Evolutionary conservation across 1,140 invertebrate species (phyloP), one percentile per base, ranked within the genome.

Genomic region (Oryctes rhinoceros): DNA sequence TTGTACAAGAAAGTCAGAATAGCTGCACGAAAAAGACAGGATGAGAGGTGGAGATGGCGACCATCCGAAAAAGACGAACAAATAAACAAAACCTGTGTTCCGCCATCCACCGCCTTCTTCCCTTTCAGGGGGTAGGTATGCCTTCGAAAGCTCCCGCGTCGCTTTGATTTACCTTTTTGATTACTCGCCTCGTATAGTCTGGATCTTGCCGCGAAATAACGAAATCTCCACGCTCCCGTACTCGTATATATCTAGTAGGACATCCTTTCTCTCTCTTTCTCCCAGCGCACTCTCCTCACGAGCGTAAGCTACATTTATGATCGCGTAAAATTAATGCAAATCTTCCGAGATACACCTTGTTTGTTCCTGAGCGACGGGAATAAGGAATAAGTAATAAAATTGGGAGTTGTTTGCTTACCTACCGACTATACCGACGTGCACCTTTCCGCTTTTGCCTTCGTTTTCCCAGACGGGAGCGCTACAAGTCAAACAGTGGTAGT

Each of bases 301-400:
- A 20, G 65, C 65, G 65, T 37, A 30, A 71, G 65, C 65, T 71
- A 84, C 83, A 82, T 85, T 85, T 85, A 85, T 85, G 84, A 85
- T 79, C 80, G 81, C 81, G 82, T 83, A 84, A 85, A 85, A 85
- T 85, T 85, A 85, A 85, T 84, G 84, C 83, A 85, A 85, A 85
- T 85, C 83, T 84, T 71, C 75, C 81, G 78, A 82, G 83, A 85
- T 85, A 85, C 85, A 85, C 85, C 85, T 85, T 84, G 84, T 84
- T 84, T 84, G 83, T 81, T 81, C 81, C 80, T 79, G 47, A 75
- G 30, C 65, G 65, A 71, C 65, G 65, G 65, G 65, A 24, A 84
- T 84, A 84, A 85, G 65, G 65, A 71, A 84, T 84, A 84, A 85
- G 84, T 84, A 83, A 84, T 85, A 85, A 85, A 83, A 85, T 83